phyloP scores from a whole-genome alignment of 2,113 vertebrate genomes.

The Ctenomys sociabilis region DNA sequence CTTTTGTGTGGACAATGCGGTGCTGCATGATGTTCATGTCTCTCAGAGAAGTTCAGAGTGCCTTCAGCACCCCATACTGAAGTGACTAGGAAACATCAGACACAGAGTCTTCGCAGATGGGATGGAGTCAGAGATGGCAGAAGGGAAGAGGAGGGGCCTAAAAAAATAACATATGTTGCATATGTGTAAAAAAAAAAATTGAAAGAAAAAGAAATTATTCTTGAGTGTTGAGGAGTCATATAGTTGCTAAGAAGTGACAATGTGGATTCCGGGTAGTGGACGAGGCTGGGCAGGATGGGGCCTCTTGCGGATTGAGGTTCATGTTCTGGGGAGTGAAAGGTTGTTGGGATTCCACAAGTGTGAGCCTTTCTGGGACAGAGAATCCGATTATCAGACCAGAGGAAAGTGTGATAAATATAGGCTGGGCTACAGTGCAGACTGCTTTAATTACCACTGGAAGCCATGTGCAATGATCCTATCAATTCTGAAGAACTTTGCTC shows the following conservation, averaged over 20 bases:
- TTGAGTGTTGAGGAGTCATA: not conserved
- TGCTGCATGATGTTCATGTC: not conserved
- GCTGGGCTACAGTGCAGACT: not conserved
- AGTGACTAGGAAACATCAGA: not conserved
- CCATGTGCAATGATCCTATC: not conserved
- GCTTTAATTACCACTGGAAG: not conserved
- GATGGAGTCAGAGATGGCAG: not conserved
- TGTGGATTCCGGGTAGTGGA: not conserved
- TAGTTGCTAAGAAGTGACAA: not conserved
- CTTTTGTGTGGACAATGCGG: not conserved
- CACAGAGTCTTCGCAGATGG: not conserved
- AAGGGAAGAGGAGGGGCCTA: not conserved
- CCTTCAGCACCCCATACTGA: not conserved
- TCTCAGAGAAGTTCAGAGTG: not conserved
- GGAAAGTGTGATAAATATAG: not conserved
- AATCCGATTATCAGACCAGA: not conserved
- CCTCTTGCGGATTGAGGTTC: not conserved
- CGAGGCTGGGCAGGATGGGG: not conserved
- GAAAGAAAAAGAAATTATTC: not conserved
- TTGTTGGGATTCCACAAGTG: not conserved
- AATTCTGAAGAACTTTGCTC: not conserved
- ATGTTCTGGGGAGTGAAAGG: not conserved
- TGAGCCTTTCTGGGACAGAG: not conserved
- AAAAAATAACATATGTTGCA: not conserved
- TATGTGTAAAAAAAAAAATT: not conserved